Conservation (phyloP, 2,797 vertebrate genomes). For the Sphenopsis melanotis region DNA sequence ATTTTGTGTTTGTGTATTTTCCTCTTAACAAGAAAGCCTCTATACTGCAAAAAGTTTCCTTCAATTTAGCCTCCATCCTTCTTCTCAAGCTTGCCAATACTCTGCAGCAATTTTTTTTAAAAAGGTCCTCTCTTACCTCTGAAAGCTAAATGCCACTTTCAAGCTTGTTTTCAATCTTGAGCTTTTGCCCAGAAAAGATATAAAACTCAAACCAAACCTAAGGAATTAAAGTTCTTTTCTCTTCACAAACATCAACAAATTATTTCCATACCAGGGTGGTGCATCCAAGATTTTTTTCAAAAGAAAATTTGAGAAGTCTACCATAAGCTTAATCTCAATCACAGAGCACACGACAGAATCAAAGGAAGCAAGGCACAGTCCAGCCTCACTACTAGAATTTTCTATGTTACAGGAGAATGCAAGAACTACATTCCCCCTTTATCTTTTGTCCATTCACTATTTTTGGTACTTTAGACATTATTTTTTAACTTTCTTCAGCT, state of each 20-base stretch:
- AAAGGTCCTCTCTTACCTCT: neutral
- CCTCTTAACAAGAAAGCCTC: neutral
- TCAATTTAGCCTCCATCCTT: neutral
- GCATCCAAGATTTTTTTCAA: neutral
- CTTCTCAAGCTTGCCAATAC: neutral
- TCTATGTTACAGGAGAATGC: neutral
- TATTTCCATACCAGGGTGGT: neutral
- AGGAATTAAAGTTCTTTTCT: neutral
- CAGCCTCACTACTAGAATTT: neutral
- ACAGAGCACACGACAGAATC: neutral
- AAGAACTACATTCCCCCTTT: neutral
- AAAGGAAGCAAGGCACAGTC: neutral
- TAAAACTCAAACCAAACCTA: neutral
- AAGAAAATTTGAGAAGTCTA: neutral
- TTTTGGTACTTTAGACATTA: neutral
- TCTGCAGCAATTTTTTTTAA: neutral
- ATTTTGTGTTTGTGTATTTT: neutral
- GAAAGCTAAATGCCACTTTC: neutral
- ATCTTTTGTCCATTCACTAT: neutral
- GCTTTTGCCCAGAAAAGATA: neutral
- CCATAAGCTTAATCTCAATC: neutral
- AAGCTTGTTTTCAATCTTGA: neutral
- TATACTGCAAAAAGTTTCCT: neutral
- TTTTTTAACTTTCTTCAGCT: neutral
- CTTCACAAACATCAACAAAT: neutral